Base-by-base conservation (phyloP, 2,888 invertebrate species). In the Diachrysia chrysitis region DNA sequence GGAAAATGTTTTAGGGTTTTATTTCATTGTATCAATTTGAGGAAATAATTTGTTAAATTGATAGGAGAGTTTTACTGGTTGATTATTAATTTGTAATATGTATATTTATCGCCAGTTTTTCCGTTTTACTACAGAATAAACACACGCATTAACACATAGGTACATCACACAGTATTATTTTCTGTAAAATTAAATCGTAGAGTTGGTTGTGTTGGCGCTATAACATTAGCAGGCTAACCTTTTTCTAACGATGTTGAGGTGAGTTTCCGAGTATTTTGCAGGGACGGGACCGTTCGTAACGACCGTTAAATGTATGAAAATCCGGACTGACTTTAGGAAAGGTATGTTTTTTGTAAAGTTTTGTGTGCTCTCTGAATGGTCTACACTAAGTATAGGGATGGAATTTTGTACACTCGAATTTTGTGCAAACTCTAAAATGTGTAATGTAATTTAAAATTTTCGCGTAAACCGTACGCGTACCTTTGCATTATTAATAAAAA, bases 201-300 rank as follows among this genome's bases (percentile, higher is more conserved):
- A 42, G n/a, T 42, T 42, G 42, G 42, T 42, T 42, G n/a, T 42
- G 48, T 51, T 51, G 19, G 12, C 48, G 48, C 19, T 21, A 51
- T 51, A 51, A 51, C 48, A 51, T 51, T 51, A 51, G 48, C 12
- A 51, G 48, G n/a, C 48, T 51, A 51, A 51, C 48, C 48, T 51
- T 51, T 51, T 51, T 21, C 48, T 51, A 51, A 51, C 48, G 48
- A 51, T 51, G 48, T 51, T 51, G 48, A 51, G 48, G 48, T 51
- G 48, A 21, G 19, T 21, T 51, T 51, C 48, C 21, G 19, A 51
- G 48, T 51, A 51, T 51, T 51, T 51, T 51, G 12, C 19, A 51
- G 12, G 21, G 21, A 51, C 48, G 48, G 19, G 19, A 51, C 48
- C 21, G 48, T 51, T 9, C 48, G 48, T 51, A 51, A 51, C 48